Conservation (phyloP, 2,113 vertebrate species). For the Centropus bengalensis region DNA sequence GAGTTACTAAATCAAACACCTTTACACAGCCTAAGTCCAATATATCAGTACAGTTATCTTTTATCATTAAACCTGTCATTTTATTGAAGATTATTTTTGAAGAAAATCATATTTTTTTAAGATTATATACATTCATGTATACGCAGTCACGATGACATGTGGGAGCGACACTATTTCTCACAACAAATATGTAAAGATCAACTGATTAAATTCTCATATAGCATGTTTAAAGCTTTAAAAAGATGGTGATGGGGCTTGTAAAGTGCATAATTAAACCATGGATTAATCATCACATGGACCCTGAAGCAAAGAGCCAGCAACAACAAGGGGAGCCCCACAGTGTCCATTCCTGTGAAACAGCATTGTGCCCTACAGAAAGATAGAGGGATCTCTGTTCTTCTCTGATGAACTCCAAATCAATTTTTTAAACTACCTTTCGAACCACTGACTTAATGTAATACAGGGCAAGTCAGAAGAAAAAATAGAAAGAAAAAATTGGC, state of each 20-base stretch:
- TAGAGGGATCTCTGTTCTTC: background rate
- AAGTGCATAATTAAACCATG: background rate
- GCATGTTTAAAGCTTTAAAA: background rate
- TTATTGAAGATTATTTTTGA: background rate
- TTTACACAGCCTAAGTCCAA: background rate
- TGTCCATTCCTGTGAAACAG: background rate
- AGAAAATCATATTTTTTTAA: background rate
- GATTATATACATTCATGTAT: background rate
- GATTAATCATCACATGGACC: background rate
- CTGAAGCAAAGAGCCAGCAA: background rate
- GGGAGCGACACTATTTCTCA: background rate
- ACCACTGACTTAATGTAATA: background rate
- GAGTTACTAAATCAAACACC: background rate
- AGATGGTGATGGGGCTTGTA: background rate
- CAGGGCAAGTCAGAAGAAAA: background rate
- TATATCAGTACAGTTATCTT: background rate
- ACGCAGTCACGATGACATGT: background rate
- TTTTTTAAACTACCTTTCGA: background rate
- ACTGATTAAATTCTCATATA: background rate
- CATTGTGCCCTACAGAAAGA: background rate
- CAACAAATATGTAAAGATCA: background rate
- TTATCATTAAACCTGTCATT: background rate
- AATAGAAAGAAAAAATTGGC: background rate
- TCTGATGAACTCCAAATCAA: background rate
- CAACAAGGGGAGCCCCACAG: background rate